Evolutionary conservation across 2,888 invertebrate species (phyloP).

Genomic region (Lithophane ornitopus): DNA sequence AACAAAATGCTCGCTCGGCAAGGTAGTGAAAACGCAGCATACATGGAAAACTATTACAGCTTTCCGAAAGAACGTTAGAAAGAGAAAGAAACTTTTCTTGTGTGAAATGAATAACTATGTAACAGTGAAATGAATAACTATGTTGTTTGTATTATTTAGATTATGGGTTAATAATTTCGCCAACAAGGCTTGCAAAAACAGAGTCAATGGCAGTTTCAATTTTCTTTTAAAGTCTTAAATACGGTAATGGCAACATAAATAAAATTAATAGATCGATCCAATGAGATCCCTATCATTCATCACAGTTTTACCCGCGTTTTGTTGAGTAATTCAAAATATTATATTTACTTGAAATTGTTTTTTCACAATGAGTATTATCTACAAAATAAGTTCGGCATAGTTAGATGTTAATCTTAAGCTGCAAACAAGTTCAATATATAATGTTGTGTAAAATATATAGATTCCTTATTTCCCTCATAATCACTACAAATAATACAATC

Average conservation of each 20-base stretch:
- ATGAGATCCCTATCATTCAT: slow-evolving; percentile 63
- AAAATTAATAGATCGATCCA: slow-evolving; percentile 50
- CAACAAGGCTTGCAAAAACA: slow-evolving; percentile 1
- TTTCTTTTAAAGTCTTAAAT: slow-evolving; percentile 22
- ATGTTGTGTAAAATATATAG: slow-evolving; percentile 30
- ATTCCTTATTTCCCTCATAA: slow-evolving; percentile 21
- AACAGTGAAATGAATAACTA: not conserved
- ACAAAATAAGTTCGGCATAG: slow-evolving; percentile 43
- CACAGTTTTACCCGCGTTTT: slow-evolving; percentile 55
- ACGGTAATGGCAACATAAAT: slow-evolving; percentile 55
- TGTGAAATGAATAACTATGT: not conserved
- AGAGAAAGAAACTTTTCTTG: not conserved
- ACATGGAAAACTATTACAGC: not conserved
- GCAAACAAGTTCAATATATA: slow-evolving; percentile 62
- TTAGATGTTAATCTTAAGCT: slow-evolving; percentile 16
- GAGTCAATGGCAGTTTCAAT: slow-evolving; percentile 26
- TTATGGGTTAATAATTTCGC: not conserved
- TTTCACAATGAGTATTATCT: slow-evolving; percentile 53
- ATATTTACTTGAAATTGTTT: slow-evolving; percentile 45
- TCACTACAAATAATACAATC: slow-evolving; percentile 44
- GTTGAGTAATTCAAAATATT: slow-evolving; percentile 31
- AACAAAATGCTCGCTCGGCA: too few relatives aligned
- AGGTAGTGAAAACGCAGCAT: too few relatives aligned
- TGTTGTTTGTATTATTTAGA: slow-evolving; percentile 15
- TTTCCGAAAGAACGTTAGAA: not conserved